A percentile compares a stretch with the other conserved stretches of the same genome.
phyloP scores from a whole-genome alignment of 1,140 invertebrate species.

The Diachasma alloeum region DNA sequence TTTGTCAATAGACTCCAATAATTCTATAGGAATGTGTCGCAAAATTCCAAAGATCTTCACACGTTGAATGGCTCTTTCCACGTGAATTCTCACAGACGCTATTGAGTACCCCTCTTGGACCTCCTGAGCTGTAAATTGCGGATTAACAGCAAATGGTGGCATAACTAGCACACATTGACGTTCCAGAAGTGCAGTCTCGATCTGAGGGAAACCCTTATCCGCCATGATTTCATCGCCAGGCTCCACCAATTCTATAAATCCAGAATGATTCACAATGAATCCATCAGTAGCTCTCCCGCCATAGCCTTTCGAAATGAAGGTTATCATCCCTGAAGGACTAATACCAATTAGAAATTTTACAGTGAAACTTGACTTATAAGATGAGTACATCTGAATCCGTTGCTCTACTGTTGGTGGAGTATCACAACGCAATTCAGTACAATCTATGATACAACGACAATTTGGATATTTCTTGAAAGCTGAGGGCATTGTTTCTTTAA shows the following conservation, averaged over 20 bases:
- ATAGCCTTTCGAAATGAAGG: constrained; percentile 42
- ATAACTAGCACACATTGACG: constrained; percentile 26
- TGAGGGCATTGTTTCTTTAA: constrained; percentile 16
- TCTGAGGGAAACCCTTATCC: no score
- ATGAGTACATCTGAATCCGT: constrained; percentile 37
- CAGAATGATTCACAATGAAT: constrained; percentile 41
- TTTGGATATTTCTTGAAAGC: constrained; percentile 30
- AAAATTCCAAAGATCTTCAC: constrained; percentile 34
- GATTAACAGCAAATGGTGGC: constrained; percentile 21
- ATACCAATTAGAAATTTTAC: constrained; percentile 33
- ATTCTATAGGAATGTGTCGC: constrained; percentile 19
- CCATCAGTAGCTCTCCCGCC: constrained; percentile 38
- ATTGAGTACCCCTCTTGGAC: constrained; percentile 29
- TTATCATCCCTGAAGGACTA: constrained; percentile 37
- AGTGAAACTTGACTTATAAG: constrained; percentile 36
- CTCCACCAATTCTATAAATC: constrained; percentile 46
- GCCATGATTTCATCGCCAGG: constrained; percentile 48
- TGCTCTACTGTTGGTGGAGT: constrained; percentile 29
- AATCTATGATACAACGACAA: constrained; percentile 31
- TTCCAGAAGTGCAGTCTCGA: constrained; percentile 25
- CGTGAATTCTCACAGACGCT: constrained; percentile 36
- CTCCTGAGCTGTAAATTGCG: constrained; percentile 24
- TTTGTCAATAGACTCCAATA: constrained; percentile 30
- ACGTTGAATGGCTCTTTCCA: no score
- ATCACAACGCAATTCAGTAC: constrained; percentile 30